phyloP scores from a whole-genome alignment of 2,888 invertebrate species.

The Dorcus parallelipipedus region DNA sequence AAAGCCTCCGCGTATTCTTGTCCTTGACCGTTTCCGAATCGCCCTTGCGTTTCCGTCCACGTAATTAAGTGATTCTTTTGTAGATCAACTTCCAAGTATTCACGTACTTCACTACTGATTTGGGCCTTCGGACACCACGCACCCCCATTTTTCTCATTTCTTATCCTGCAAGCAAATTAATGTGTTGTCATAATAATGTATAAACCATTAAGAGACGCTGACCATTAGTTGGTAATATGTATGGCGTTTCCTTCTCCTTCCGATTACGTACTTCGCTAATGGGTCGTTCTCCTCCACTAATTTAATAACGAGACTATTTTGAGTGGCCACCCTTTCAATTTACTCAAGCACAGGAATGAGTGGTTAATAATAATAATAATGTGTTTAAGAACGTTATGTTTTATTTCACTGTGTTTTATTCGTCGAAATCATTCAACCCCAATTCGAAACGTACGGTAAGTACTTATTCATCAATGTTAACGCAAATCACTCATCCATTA shows the following conservation, averaged over 20 bases:
- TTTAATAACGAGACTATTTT: background rate
- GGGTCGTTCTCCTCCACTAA: background rate
- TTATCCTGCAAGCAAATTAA: constrained; percentile 59
- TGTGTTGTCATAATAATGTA: background rate
- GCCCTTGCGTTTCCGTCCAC: constrained; percentile 83
- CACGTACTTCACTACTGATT: constrained; percentile 71
- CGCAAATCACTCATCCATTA: background rate
- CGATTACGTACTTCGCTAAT: background rate
- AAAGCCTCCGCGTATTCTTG: constrained; percentile 85
- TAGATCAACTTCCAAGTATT: constrained; percentile 81
- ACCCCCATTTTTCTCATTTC: constrained; percentile 82
- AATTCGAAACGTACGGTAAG: background rate
- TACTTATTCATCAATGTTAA: background rate
- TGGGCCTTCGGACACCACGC: constrained; percentile 90
- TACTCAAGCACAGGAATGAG: too few relatives aligned
- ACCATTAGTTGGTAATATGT: background rate
- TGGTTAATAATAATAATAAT: too few relatives aligned
- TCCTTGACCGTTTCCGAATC: constrained; percentile 88
- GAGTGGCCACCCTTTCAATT: background rate
- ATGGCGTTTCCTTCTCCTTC: background rate
- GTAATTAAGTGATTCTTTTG: constrained; percentile 74
- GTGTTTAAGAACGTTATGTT: too few relatives aligned
- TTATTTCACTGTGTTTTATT: too few relatives aligned
- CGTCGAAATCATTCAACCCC: too few relatives aligned
- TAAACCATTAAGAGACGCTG: background rate